Conservation (phyloP, 2,113 vertebrate genomes). For the Glaucidium brasilianum region DNA sequence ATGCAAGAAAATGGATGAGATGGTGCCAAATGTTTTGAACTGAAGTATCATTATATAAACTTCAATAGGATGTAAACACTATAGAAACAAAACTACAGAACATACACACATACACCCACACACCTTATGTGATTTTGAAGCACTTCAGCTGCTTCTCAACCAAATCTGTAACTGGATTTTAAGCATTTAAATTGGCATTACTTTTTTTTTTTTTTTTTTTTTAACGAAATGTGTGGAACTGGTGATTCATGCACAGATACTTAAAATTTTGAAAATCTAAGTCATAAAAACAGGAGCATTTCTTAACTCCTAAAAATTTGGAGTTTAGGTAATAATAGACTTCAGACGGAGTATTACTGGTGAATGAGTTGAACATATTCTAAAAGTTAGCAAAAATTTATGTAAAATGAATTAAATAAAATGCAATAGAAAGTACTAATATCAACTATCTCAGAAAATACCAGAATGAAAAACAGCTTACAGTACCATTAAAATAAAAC, state of each 20-base stretch:
- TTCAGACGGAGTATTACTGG: slow-evolving; percentile 2
- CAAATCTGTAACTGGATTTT: slow-evolving; percentile 72
- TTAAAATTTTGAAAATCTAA: slow-evolving; percentile 49
- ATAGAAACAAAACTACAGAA: slow-evolving; percentile 64
- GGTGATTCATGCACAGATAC: slow-evolving; percentile 47
- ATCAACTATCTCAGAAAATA: slow-evolving; percentile 17
- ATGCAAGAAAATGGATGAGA: slow-evolving; percentile 63
- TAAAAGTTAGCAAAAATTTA: neutral
- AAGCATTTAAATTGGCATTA: slow-evolving; percentile 53
- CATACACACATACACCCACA: slow-evolving; percentile 18
- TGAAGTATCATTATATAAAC: slow-evolving; percentile 65
- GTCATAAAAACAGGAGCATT: slow-evolving; percentile 30
- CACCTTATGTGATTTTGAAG: slow-evolving; percentile 36
- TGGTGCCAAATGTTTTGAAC: slow-evolving; percentile 66
- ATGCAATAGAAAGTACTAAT: slow-evolving; percentile 13
- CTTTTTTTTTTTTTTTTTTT: neutral
- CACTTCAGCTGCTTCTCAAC: slow-evolving; percentile 58
- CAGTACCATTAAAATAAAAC: slow-evolving; percentile 28
- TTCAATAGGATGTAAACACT: slow-evolving; percentile 74
- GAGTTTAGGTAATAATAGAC: neutral
- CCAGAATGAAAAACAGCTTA: neutral
- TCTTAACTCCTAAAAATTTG: slow-evolving; percentile 30
- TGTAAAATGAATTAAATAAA: slow-evolving; percentile 9
- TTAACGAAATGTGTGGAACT: slow-evolving; percentile 43
- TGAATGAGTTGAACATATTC: slow-evolving; percentile 37